Evolutionary conservation across 2,113 vertebrate species (phyloP), one percentile per base, ranked within the genome.

Genomic region (Deroptyus accipitrinus): DNA sequence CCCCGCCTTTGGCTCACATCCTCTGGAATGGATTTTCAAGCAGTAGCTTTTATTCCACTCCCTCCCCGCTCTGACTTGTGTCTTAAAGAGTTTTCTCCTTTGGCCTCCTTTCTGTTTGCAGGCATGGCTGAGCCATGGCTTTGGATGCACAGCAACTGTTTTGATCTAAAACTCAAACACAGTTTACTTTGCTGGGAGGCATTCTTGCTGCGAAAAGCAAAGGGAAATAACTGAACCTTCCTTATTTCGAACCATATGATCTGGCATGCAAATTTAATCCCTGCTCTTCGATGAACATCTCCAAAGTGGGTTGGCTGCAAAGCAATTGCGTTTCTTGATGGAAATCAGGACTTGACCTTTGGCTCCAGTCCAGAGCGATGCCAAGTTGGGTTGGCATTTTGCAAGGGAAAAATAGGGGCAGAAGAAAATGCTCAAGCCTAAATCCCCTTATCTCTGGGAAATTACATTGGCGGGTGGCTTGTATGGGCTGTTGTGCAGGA

Each of bases 1-100:
- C 83, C n/a, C 28, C 1, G 10, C 69, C 84, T 86, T 61, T 77
- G 64, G 22, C 49, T 95, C 95, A 88, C 79, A 91, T 94, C 90
- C 96, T 96, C 92, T 39, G 95, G 96, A 89, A 93, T 80, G 86
- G 94, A 96, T 98, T 97, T 98, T 86, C 73, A 73, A 94, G 86
- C 67, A 54, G 70, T 33, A 92, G 80, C 61, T 96, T 95, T 96
- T 95, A 87, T 83, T 88, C 57, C 61, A 3, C 7, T 92, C 79
- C 49, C 41, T 88, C 41, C 25, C 17, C 3, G 1, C 30, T 93
- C 74, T 28, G 6, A 67, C 28, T 81, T 78, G 79, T 61, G 55
- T 57, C 79, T 95, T 75, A 44, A 95, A 93, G 91, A 68, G 66
- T 48, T 91, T 91, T 75, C 89, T 97, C 83, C 91, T 93, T 95